phyloP scores from a whole-genome alignment of 2,797 vertebrate species.

The Corythornis leucogaster region DNA sequence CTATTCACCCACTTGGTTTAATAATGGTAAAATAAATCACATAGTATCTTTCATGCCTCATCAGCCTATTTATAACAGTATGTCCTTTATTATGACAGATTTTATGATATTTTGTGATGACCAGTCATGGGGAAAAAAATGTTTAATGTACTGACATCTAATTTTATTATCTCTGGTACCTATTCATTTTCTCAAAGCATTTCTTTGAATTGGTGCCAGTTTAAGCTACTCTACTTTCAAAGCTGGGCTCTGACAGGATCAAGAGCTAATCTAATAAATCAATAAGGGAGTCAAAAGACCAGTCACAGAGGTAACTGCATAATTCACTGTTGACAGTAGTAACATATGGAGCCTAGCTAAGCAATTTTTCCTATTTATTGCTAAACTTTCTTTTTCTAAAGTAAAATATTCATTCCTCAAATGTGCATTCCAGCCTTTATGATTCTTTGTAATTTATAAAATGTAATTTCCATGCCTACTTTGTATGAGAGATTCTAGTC shows the following conservation, averaged over 20 bases:
- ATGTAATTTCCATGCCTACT: not conserved
- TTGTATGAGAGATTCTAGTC: not conserved
- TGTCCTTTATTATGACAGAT: constrained; percentile 73
- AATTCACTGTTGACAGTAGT: constrained; percentile 19
- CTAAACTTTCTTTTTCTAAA: not conserved
- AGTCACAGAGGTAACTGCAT: constrained; percentile 29
- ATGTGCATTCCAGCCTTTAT: not conserved
- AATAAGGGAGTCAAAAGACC: constrained; percentile 55
- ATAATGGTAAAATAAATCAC: constrained; percentile 37
- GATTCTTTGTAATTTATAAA: not conserved
- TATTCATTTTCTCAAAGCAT: constrained; percentile 68
- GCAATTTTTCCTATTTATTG: not conserved
- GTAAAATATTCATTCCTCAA: not conserved
- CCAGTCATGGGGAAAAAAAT: constrained; percentile 43
- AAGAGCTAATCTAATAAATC: constrained; percentile 71
- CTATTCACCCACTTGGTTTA: constrained; percentile 28
- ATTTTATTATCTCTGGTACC: constrained; percentile 74
- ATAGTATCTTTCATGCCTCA: constrained; percentile 18
- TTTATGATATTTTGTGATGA: constrained; percentile 72
- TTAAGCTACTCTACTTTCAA: constrained; percentile 59
- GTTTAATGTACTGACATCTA: constrained; percentile 71
- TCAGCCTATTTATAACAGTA: constrained; percentile 61
- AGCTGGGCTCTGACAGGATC: constrained; percentile 47
- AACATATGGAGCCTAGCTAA: constrained; percentile 23
- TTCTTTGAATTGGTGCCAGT: constrained; percentile 62